Evolutionary conservation across 1,140 invertebrate species (phyloP).

Genomic region (Ptiloglossa arizonensis): DNA sequence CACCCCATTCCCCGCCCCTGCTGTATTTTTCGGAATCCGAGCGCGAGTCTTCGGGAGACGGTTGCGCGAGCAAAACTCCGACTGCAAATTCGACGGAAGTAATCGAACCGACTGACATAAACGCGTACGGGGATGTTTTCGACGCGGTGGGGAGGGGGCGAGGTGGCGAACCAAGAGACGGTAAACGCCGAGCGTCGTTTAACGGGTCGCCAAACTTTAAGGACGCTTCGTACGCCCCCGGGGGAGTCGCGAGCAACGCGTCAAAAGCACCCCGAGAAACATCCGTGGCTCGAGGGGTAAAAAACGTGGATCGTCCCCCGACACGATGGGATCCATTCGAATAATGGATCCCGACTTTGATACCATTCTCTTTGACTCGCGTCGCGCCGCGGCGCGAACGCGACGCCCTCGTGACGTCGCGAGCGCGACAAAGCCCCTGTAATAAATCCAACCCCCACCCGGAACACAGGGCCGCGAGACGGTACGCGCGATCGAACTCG

Average conservation of each 20-base stretch:
- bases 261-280: conserved; percentile 3
- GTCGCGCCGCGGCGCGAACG: conserved; percentile 5
- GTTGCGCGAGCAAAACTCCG: neutral
- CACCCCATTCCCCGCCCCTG: too few relatives aligned
- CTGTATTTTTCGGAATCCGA: neutral
- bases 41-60: neutral
- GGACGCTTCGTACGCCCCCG: neutral
- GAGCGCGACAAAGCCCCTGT: conserved; percentile 37
- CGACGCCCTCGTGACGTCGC: conserved; percentile 11
- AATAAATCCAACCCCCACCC: conserved; percentile 55
- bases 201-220: neutral
- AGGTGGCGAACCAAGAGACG: neutral
- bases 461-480: neutral
- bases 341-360: conserved; percentile 54
- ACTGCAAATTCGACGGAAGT: neutral
- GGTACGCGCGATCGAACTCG: too few relatives aligned
- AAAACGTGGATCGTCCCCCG: neutral
- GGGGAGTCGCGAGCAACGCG: neutral
- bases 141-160: too few relatives aligned
- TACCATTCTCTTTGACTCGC: conserved; percentile 40
- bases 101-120: neutral
- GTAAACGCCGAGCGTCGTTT: neutral
- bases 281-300: conserved; percentile 2
- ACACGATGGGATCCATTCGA: conserved; percentile 45
- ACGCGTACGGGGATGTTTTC: conserved; percentile 2